These are phyloP conservation scores for Xylota segnis DNA, from an alignment of 2,888 invertebrate genomes.

Conservation along the genomic window DNA sequence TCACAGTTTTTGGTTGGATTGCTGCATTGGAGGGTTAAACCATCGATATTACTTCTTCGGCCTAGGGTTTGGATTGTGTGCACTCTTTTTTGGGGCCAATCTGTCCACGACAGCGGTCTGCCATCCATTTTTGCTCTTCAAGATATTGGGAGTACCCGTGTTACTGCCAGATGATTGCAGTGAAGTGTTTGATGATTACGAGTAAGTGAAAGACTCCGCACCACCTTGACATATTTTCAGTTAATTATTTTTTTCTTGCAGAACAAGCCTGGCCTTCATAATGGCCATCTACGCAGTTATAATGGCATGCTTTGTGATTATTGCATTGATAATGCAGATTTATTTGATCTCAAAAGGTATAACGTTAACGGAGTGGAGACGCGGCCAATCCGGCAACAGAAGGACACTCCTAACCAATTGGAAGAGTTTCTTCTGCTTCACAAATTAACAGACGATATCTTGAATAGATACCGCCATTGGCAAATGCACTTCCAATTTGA, in stretches of 20 bases:
- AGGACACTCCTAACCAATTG: slow-evolving; percentile 80
- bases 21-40: slow-evolving; percentile 93
- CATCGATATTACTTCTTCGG: slow-evolving; percentile 90
- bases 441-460: slow-evolving; percentile 14
- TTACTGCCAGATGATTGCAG: slow-evolving; percentile 93
- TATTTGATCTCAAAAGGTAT: slow-evolving; percentile 85
- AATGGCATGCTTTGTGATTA: slow-evolving; percentile 84
- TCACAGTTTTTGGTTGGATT: slow-evolving; percentile 93
- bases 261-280: slow-evolving; percentile 86
- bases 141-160: slow-evolving; percentile 84
- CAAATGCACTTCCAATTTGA: slow-evolving; percentile 35
- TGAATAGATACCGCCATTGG: slow-evolving; percentile 1
- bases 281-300: slow-evolving; percentile 86
- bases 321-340: slow-evolving; percentile 85
- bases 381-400: slow-evolving; percentile 79
- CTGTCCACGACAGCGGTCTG: slow-evolving; percentile 93
- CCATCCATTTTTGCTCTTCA: slow-evolving; percentile 87
- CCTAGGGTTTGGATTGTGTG: slow-evolving; percentile 87
- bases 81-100: slow-evolving; percentile 91
- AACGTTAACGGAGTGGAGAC: slow-evolving; percentile 85
- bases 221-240: not conserved
- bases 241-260: slow-evolving; percentile 81
- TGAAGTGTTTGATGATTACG: slow-evolving; percentile 91
- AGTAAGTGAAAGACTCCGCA: slow-evolving; percentile 86
- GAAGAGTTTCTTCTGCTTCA: slow-evolving; percentile 79